Base-by-base conservation (phyloP, 92 coral and sea anemone species). In the Palythoa grandis region DNA sequence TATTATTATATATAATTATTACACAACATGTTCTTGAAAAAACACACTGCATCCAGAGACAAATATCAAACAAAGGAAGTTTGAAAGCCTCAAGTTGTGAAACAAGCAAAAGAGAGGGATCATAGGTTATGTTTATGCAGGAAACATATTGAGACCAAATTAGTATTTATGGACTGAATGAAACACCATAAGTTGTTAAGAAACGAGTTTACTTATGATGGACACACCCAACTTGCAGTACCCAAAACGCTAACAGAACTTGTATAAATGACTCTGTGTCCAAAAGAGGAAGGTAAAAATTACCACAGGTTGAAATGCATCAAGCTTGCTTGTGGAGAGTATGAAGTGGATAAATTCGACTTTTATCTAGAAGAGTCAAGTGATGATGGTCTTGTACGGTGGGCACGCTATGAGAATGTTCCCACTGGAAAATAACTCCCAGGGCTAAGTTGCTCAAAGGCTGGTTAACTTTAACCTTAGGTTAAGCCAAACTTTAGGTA, bases 181-280 rank as follows among this genome's bases (percentile, higher is more conserved):
- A 66, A 66, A 66, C 20, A 1, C 14, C 35, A 12, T 7, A 66
- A 66, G 20, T 53, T 16, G 58, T 53, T 53, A 53, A 53, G 58
- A 53, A 53, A 53, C 13, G 65, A 58, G 16, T 12, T 12, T 12
- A 12, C n/a, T n/a, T n/a, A n/a, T 14, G n/a, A 58, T 1, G 19
- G 65, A 12, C 65, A 58, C n/a, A 20, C 65, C 65, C 17, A 15
- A 12, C 19, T 38, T 7, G 29, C 77, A 68, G 71, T 52, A 25
- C 72, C 80, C 14, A 70, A 57, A 9, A 23, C 79, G 6, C 72
- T 87, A 5, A 87, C 78, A 12, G 86, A 87, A 43, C 57, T 70
- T 11, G 80, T 53, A 1, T 82, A 87, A 12, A 50, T 79, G 74
- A 87, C 90, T 14, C 65, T 79, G 19, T 79, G 90, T 56, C 79